Base-by-base conservation (phyloP, 2,797 vertebrate species). In the Xenentodon cancila region DNA sequence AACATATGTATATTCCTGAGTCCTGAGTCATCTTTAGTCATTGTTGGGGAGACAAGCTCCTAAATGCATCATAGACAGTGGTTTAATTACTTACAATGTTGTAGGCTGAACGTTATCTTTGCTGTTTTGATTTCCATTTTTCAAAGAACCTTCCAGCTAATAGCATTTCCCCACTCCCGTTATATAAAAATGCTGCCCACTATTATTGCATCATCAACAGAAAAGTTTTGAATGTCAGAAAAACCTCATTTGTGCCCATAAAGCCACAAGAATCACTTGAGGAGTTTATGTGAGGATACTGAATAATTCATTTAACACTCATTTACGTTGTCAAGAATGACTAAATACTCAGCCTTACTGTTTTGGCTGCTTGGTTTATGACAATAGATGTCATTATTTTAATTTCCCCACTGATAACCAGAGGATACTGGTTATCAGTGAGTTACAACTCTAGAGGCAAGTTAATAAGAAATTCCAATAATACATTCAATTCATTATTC, bases 231-330 rank as follows among this genome's bases (percentile, higher is more conserved):
- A 75, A 64, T 37, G 6, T n/a, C 0, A 50, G 37, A 27, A 55
- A 54, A 27, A 40, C 57, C 17, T 27, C 8, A 30, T 47, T 54
- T 53, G 17, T 9, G 9, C 53, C 44, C 43, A 55, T 0, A 15
- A 37, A 51, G 30, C 60, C 49, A 34, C 45, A 49, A 48, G 16
- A 64, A 1, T 32, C 44, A 49, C 5, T 47, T 44, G 52, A 6
- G 7, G 25, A 66, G 25, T 56, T 46, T 37, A 51, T 40, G 21
- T 48, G 34, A 21, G 13, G 19, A 58, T 25, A 19, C 1, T 66
- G 25, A 54, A 70, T 58, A 21, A 67, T 66, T 72, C 4, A 65
- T 61, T 54, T 1, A 66, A 66, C 7, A 22, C 44, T 65, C 53
- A 50, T 64, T 68, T 32, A 50, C 20, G 6, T 49, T 37, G 8